Evolutionary conservation across 1,140 invertebrate genomes (phyloP).

Genomic region (Musca vetustissima): DNA sequence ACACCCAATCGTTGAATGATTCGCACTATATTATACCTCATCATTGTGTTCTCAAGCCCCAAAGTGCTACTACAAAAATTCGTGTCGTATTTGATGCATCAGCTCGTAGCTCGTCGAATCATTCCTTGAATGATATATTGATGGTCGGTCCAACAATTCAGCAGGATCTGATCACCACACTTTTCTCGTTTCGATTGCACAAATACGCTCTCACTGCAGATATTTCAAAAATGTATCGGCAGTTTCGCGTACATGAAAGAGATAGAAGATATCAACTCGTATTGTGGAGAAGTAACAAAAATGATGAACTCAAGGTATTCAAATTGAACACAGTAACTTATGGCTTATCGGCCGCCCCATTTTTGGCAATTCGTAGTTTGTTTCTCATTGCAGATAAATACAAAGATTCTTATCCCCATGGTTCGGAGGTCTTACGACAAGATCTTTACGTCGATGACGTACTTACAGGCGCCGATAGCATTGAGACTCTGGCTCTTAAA

Average conservation of each 20-base stretch:
- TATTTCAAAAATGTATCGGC: constrained; percentile 44
- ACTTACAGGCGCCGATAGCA: background rate
- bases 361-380: background rate
- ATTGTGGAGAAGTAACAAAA: constrained; percentile 33
- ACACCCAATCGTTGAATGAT: background rate
- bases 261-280: no score
- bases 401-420: background rate
- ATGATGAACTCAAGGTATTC: constrained; percentile 26
- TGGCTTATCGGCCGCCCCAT: constrained; percentile 27
- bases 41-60: background rate
- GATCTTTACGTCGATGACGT: constrained; percentile 11
- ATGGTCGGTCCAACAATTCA: no score
- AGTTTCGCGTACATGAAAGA: constrained; percentile 37
- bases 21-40: constrained; percentile 4
- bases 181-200: constrained; percentile 38
- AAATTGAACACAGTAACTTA: constrained; percentile 38
- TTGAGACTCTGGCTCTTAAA: no score
- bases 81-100: constrained; percentile 41
- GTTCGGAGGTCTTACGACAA: background rate
- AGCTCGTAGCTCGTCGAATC: background rate
- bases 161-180: background rate
- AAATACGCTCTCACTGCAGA: constrained; percentile 33
- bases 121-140: no score
- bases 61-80: constrained; percentile 28
- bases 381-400: background rate